A percentile compares a stretch with the other conserved stretches of the same genome.
phyloP scores from a whole-genome alignment of 2,797 vertebrate species.

The Eulemur rubriventer region DNA sequence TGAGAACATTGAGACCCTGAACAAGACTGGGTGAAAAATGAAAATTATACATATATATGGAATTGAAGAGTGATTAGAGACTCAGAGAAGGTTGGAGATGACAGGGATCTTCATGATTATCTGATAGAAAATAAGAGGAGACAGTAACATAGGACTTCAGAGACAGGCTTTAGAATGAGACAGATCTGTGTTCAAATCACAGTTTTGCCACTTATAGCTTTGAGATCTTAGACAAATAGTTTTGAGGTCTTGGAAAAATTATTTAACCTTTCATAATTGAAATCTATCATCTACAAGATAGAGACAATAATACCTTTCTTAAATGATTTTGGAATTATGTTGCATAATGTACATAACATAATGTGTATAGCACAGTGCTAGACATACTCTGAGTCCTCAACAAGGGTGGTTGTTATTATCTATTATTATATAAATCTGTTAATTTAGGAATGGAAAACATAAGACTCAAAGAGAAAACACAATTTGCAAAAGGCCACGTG shows the following conservation, averaged over 20 bases:
- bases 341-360: background rate
- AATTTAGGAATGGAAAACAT: background rate
- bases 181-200: background rate
- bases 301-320: background rate
- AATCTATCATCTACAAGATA: background rate
- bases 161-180: background rate
- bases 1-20: conserved; percentile 33
- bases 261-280: background rate
- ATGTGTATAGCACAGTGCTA: background rate
- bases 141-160: background rate
- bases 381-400: background rate
- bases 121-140: background rate
- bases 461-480: background rate
- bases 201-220: background rate
- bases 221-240: background rate
- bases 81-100: background rate
- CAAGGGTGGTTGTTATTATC: background rate
- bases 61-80: conserved; percentile 19
- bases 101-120: background rate
- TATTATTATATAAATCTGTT: background rate
- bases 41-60: background rate
- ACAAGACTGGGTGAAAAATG: conserved; percentile 26
- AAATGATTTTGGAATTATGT: background rate
- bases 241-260: background rate
- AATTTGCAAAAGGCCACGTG: background rate